Conservation (phyloP, 2,888 invertebrate species). For the Pegoplata infirma region DNA sequence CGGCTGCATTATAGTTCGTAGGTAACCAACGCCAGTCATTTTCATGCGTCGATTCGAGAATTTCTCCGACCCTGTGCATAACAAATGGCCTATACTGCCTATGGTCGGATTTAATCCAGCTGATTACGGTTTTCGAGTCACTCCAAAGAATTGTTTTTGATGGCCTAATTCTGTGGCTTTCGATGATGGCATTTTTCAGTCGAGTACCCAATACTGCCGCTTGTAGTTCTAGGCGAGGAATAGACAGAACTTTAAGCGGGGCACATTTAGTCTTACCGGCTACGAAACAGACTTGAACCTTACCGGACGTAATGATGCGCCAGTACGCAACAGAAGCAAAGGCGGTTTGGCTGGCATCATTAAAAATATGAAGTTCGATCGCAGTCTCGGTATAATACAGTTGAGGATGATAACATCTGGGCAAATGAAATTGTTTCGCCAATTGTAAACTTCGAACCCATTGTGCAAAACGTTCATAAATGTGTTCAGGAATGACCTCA, state of each 20-base stretch:
- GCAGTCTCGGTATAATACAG: background rate
- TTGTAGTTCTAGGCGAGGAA: constrained; percentile 37
- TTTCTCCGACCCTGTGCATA: constrained; percentile 57
- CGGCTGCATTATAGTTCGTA: too few species aligned
- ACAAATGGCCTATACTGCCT: constrained; percentile 30
- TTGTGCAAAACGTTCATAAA: background rate
- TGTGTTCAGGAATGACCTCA: background rate
- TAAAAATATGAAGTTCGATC: background rate
- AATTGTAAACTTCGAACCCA: background rate
- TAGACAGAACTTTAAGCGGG: constrained; percentile 14
- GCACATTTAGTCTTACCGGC: constrained; percentile 20
- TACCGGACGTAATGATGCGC: background rate
- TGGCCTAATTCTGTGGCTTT: background rate
- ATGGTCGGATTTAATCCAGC: constrained; percentile 28
- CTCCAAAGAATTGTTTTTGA: background rate
- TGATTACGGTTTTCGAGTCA: constrained; percentile 31
- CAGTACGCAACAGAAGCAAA: constrained; percentile 14
- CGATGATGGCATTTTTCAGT: background rate
- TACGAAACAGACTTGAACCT: constrained; percentile 11
- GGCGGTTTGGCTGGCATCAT: background rate
- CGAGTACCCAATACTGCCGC: constrained; percentile 38
- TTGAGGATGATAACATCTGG: background rate
- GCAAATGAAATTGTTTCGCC: background rate
- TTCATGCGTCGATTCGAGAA: constrained; percentile 30
- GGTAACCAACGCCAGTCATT: too few species aligned